Evolutionary conservation across 2,888 invertebrate species (phyloP).

Genomic region (Dendrolimus pini): DNA sequence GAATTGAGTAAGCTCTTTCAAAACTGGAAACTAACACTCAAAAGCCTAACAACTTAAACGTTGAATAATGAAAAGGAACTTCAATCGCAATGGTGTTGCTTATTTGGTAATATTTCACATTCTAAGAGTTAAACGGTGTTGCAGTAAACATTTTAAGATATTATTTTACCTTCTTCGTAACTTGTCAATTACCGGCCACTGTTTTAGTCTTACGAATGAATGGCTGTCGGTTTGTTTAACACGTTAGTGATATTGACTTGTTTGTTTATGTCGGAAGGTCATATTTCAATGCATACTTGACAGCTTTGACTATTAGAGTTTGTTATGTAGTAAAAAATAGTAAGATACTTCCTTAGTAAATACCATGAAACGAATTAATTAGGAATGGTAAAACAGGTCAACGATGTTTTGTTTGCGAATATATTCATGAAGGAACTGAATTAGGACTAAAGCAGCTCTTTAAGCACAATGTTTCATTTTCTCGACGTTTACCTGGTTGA

Average conservation of each 20-base stretch:
- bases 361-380: no score
- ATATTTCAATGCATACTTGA: conserved; percentile 3
- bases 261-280: conserved; percentile 1
- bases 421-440: no score
- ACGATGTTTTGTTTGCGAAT: no score
- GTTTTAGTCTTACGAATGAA: not conserved
- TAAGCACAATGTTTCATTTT: no score
- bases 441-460: no score
- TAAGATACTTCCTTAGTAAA: no score
- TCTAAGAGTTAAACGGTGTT: not conserved
- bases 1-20: no score
- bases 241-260: conserved; percentile 6
- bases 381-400: no score
- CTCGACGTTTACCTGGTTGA: no score
- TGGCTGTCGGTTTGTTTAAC: not conserved
- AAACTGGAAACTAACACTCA: no score
- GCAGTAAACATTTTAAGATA: not conserved
- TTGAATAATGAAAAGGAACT: not conserved
- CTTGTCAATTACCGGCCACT: not conserved
- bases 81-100: not conserved
- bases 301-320: not conserved
- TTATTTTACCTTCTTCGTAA: not conserved
- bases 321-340: not conserved
- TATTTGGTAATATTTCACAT: not conserved
- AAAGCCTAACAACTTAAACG: no score